Base-by-base conservation (phyloP, 2,888 invertebrate species). In the Thera obeliscata region DNA sequence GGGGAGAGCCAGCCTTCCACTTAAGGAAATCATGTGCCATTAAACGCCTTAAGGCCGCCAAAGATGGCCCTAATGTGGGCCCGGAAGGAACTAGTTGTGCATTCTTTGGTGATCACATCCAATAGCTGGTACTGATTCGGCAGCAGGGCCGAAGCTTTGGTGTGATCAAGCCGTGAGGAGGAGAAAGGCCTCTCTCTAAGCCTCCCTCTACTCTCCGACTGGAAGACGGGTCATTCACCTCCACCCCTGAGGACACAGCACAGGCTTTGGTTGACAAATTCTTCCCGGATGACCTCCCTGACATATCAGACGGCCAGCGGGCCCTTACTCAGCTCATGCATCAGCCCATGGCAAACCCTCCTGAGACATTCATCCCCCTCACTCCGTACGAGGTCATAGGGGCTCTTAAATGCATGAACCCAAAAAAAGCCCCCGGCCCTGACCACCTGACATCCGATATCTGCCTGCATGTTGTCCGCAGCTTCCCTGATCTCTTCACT, bases 191-290 rank as follows among this genome's bases (percentile, higher is more conserved):
- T 38, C 43, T 43, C 11, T 22, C 11, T 49, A 36, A 35, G 12
- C 64, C 61, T 2, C 52, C 52, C 7, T 5, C 33, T 2, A 62
- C 62, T 7, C 60, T 60, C 2, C 35, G 35, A 49, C 4, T 33
- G 8, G 3, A 6, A 2, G 52, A 8, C 6, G 33, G 33, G 7
- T 2, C 2, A 1, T 8, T 7, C 8, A 33, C 33, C 2, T 7
- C 8, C 2, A 8, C 6, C 7, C 8, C 33, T 4, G 7, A 2
- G 2, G 52, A 52, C 5, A 52, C 52, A 1, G 52, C 52, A 2
- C 5, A 33, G 7, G 52, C 52, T 8, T 9, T 52, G 2, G 2
- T 52, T 22, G 2, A 33, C 1, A 5, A 22, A 2, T 52, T 52
- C 12, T 52, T 33, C 33, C 52, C 52, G 3, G 33, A 52, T 8